Conservation (phyloP, 2,797 vertebrate species). For the Acanthurus tractus region DNA sequence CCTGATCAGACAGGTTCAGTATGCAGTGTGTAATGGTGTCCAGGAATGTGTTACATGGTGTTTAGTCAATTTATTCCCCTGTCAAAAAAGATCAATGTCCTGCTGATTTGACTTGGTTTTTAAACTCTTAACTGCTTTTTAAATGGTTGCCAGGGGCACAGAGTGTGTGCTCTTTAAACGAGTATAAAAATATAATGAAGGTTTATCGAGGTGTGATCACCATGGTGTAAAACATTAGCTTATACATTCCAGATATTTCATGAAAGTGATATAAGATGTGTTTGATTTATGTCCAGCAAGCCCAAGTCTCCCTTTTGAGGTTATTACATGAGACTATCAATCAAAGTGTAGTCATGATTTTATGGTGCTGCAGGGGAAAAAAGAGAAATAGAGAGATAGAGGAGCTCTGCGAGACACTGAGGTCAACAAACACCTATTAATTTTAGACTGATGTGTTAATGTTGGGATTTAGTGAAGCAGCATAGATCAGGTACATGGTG, state of each 20-base stretch:
- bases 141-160: conserved; percentile 18
- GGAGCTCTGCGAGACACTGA: conserved; percentile 20
- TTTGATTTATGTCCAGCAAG: conserved; percentile 38
- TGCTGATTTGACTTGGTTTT: conserved; percentile 38
- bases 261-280: conserved; percentile 17
- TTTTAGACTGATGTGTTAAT: conserved; percentile 46
- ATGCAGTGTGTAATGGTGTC: conserved; percentile 31
- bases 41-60: conserved; percentile 23
- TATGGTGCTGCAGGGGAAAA: conserved; percentile 19
- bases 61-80: conserved; percentile 52
- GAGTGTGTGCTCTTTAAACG: conserved; percentile 9
- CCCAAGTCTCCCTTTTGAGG: conserved; percentile 4
- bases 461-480: conserved; percentile 50
- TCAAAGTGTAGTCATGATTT: conserved; percentile 34
- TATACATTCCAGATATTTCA: conserved; percentile 20
- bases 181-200: conserved; percentile 24
- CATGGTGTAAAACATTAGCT: conserved; percentile 18
- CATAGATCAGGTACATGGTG: conserved; percentile 49
- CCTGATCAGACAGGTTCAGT: conserved; percentile 50
- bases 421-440: conserved; percentile 36
- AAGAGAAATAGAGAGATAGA: conserved; percentile 6
- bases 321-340: conserved; percentile 21
- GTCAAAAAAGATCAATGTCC: conserved; percentile 57
- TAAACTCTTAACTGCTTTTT: conserved; percentile 15
- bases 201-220: conserved; percentile 9